Evolutionary conservation across 2,888 invertebrate genomes (phyloP).

Genomic region (Parelbella ahira): DNA sequence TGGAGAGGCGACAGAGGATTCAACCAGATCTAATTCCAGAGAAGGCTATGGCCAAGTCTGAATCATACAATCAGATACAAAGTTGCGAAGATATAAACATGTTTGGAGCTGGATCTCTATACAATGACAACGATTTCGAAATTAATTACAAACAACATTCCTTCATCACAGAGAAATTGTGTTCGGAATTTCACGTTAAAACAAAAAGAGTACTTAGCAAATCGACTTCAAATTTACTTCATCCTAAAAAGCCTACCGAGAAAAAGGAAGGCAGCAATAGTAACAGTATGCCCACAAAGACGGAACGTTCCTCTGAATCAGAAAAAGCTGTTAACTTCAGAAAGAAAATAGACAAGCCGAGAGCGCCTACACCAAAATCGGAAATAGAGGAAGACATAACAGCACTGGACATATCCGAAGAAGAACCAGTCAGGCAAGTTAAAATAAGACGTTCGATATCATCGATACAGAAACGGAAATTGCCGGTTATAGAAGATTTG

Average conservation of each 20-base stretch:
- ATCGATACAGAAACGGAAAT: constrained; percentile 75
- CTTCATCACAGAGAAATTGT: constrained; percentile 84
- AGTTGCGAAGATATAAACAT: constrained; percentile 78
- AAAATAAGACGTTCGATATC: constrained; percentile 78
- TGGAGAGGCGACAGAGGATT: constrained; percentile 74
- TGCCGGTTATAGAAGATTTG: constrained; percentile 82
- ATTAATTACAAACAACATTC: constrained; percentile 81
- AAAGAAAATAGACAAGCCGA: constrained; percentile 71
- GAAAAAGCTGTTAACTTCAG: constrained; percentile 70
- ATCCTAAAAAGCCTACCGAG: constrained; percentile 78
- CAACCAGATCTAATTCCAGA: constrained; percentile 76
- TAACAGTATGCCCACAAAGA: constrained; percentile 75
- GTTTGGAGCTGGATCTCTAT: constrained; percentile 78
- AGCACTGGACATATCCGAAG: constrained; percentile 64
- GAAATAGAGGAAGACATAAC: constrained; percentile 63
- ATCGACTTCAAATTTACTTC: constrained; percentile 82
- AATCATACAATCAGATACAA: constrained; percentile 76
- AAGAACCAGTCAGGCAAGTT: constrained; percentile 63
- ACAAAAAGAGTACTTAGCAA: constrained; percentile 83
- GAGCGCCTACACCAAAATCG: constrained; percentile 72
- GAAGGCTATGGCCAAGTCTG: constrained; percentile 70
- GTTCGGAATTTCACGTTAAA: constrained; percentile 86
- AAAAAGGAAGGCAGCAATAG: constrained; percentile 73
- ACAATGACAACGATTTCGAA: constrained; percentile 79
- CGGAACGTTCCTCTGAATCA: constrained; percentile 55